Percentiles rank a stretch among this genome's conserved stretches.
These are phyloP conservation scores for Neocrepidodera transversa DNA, from an alignment of 2,888 invertebrate genomes.

Conservation along the genomic window DNA sequence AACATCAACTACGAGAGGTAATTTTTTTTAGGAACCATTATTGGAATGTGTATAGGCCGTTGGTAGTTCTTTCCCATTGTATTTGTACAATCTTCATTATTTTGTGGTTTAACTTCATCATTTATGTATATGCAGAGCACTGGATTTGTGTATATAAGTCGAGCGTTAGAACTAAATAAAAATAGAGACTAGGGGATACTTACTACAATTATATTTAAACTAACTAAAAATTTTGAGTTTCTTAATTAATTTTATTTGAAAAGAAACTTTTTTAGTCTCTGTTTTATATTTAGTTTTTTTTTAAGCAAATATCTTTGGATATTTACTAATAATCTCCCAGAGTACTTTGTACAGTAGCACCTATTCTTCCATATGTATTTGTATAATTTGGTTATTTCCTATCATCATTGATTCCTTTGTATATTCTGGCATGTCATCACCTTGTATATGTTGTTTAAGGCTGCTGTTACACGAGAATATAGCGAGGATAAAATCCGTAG, in stretches of 20 bases:
- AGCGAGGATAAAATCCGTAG: constrained; percentile 77
- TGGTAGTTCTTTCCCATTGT: constrained; percentile 23
- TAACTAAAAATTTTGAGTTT: too few species aligned
- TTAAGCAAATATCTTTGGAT: neutral
- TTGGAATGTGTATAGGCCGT: constrained; percentile 28
- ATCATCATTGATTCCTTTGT: constrained; percentile 46
- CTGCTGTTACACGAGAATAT: constrained; percentile 75
- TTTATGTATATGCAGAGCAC: constrained; percentile 17
- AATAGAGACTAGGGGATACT: too few species aligned
- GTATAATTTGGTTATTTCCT: constrained; percentile 9
- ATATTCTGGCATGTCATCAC: constrained; percentile 44
- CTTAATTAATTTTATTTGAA: too few species aligned
- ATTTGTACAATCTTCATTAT: constrained; percentile 23
- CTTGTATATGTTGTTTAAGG: constrained; percentile 63
- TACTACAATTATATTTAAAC: too few species aligned
- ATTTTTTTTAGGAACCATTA: constrained; percentile 48
- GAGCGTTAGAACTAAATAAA: too few species aligned
- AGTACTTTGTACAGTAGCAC: neutral
- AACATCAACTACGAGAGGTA: constrained; percentile 94
- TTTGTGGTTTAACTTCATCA: constrained; percentile 12
- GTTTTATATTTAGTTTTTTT: neutral
- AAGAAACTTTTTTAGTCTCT: too few species aligned
- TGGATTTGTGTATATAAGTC: too few species aligned
- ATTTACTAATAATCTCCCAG: neutral
- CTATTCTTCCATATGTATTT: neutral